Evolutionary conservation across 1,140 invertebrate genomes (phyloP), one percentile per base, ranked within the genome.

Genomic region (Oreohelix idahoensis): DNA sequence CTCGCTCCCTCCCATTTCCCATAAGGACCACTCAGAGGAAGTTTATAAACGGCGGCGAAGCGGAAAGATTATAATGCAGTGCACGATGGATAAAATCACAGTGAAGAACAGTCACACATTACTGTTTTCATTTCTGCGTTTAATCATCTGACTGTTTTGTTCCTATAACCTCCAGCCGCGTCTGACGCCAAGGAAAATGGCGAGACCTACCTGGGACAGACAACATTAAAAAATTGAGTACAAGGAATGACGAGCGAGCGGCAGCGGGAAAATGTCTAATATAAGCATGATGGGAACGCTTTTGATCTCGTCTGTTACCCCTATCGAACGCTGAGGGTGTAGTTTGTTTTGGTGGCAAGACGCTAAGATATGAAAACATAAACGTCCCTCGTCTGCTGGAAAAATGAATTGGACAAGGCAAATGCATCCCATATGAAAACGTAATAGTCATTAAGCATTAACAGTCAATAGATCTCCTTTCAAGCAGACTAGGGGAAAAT

Each of bases 141-240:
- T 66, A 66, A 66, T 66, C 63, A 32, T 66, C 63, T 66, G n/a
- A 11, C 63, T 66, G 63, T 66, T 66, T 66, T 66, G 63, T n/a
- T 66, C 2, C 63, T 32, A 32, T 4, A 29, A 66, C 63, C 63
- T 2, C 29, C 29, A 32, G 29, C 63, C 63, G 29, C 29, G 63
- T 66, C 29, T 5, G 8, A 32, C 63, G 63, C n/a, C 29, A 32
- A 66, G 29, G 63, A 66, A 66, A n/a, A 66, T 32, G 63, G 63
- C 63, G 23, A 66, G 63, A 66, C 29, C 63, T 35, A 66, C 63
- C 63, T 32, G n/a, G 23, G 63, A 66, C 8, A 32, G 63, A 66
- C 32, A 66, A 66, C 29, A 23, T 66, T 32, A 32, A 66, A 66
- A 66, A 58, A 35, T 32, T 5, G n/a, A 66, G 17, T 8, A 32